Evolutionary conservation across 2,888 invertebrate genomes (phyloP), one percentile per base, ranked within the genome.

Genomic region (Cistogaster globosa): DNA sequence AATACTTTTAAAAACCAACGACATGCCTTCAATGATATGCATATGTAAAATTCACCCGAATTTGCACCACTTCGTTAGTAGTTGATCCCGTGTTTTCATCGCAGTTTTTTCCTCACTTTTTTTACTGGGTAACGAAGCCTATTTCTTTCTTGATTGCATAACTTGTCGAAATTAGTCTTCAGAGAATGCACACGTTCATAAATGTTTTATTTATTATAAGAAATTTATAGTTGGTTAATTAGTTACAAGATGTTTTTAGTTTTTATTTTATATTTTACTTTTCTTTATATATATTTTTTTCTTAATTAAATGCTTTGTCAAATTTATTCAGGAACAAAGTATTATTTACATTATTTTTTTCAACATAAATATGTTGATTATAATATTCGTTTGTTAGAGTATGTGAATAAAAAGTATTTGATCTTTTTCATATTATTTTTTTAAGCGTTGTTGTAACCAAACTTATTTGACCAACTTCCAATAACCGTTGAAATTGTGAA

Each of bases 401-500:
- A 60, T 38, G 20, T 51, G 5, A 7, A n/a, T 1, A 51, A 5
- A n/a, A 18, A 18, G 8, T 20, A 60, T 32, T 60, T 48, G 12
- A 48, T 60, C 2, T 48, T 16, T 60, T 45, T 65, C 22, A 5
- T 36, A 38, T 45, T 42, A n/a, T 55, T 63, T 55, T 55, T 8
- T 6, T 8, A 51, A 55, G 18, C 55, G 20, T 55, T n/a, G 20
- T 42, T 32, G 42, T n/a, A 26, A 16, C 20, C 42, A 20, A 51
- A 60, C 53, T 26, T 67, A n/a, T 20, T 60, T 80, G 22, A 75
- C 62, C 63, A 65, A 75, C 14, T 65, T 53, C 62, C 53, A 65
- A 69, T 42, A 71, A 55, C 20, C 60, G 81, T 69, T 68, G 22
- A 78, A 78, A 82, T 65, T 87, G 67, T 72, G 76, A 85, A 87